A percentile compares a stretch with the other conserved stretches of the same genome.
These are phyloP conservation scores for Tenrec ecaudatus DNA, from an alignment of 2,113 vertebrate species.

Conservation along the genomic window DNA sequence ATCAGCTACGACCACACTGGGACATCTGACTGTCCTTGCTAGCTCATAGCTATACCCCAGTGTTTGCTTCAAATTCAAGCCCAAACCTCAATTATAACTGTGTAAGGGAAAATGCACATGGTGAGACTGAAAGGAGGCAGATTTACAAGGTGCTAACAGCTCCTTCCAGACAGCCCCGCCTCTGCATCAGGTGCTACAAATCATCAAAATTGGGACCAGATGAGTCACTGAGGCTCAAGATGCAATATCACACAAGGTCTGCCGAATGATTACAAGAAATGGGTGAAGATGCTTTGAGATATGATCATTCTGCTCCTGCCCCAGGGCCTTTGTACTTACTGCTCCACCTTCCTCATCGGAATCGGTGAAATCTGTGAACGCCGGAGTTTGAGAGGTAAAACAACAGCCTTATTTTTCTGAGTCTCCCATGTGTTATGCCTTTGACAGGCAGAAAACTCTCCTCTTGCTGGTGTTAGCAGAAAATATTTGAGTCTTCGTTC, in stretches of 20 bases:
- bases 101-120: constrained; percentile 61
- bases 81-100: constrained; percentile 66
- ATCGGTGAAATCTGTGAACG: not conserved
- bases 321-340: constrained; percentile 37
- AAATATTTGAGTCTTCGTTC: not conserved
- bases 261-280: constrained; percentile 48
- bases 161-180: constrained; percentile 50
- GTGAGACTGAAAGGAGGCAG: constrained; percentile 64
- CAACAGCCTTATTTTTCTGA: not conserved
- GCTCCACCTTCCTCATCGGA: too few relatives aligned
- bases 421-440: not conserved
- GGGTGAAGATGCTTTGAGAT: not conserved
- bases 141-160: constrained; percentile 80
- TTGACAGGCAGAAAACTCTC: not conserved
- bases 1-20: not conserved
- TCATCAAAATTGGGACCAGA: constrained; percentile 76
- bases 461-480: not conserved
- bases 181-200: constrained; percentile 69
- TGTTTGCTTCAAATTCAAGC: constrained; percentile 75
- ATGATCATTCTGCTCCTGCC: not conserved
- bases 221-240: constrained; percentile 25
- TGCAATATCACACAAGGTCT: not conserved
- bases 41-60: constrained; percentile 25
- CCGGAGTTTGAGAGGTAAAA: not conserved
- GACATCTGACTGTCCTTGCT: constrained; percentile 2